Evolutionary conservation across 2,797 vertebrate genomes (phyloP), one percentile per base, ranked within the genome.

Genomic region (Anniella stebbinsi): DNA sequence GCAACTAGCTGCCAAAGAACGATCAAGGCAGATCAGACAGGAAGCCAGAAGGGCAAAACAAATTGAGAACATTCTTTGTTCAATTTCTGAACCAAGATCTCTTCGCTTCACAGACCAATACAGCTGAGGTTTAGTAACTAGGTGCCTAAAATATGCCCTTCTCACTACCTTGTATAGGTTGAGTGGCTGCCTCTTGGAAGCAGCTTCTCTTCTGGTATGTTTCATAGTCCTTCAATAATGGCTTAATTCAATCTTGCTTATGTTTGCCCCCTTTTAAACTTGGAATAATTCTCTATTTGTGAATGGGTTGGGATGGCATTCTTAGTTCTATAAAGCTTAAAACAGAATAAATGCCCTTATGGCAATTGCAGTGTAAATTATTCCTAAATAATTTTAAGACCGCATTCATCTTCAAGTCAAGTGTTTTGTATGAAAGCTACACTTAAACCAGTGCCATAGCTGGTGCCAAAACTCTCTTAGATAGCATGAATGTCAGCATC

Each of bases 21-120:
- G 97, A 90, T 97, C 97, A 3, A 98, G 98, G 92, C 98, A 98
- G 96, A 87, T 99, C 92, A 95, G 98, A 82, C 89, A 98, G 51
- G 98, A 99, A 95, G 98, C 98, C 66, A 97, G 98, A 73, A 98
- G 97, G 33, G 97, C 98, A 0, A 98, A 98, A 41, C 98, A 98
- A 85, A 96, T 97, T 89, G 97, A 98, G 89, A 98, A 97, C 94
- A 97, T 98, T 76, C 92, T 97, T 4, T 98, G 95, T 86, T 95
- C 96, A 0, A 95, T 97, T 91, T 97, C 96, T 25, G 98, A 99
- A 84, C 94, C 94, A 48, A 98, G 96, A 93, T 90, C 97, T 2
- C 98, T 98, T 94, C 97, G 97, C 72, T 98, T 99, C 95, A 97
- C 94, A 1, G 98, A 98, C 86, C 96, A 97, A 88, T 97, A 98